These are phyloP conservation scores for Hesperia comma DNA, from an alignment of 2,888 invertebrate species.

Conservation along the genomic window DNA sequence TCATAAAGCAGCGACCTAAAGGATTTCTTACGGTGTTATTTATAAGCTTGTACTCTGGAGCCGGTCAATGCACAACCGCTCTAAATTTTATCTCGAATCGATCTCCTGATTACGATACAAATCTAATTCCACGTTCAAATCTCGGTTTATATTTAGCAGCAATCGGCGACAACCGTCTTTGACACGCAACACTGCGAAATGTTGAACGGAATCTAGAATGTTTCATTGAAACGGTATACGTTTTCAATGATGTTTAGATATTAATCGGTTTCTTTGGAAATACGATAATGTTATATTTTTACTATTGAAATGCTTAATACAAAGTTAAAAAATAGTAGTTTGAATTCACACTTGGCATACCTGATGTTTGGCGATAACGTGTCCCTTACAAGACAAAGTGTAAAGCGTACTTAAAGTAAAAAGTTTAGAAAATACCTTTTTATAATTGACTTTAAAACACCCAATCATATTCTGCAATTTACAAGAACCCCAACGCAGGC, in stretches of 20 bases:
- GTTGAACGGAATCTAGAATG: conserved; percentile 13
- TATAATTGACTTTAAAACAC: too few species aligned
- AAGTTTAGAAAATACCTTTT: too few species aligned
- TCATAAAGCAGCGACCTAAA: not conserved
- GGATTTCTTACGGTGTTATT: conserved; percentile 3
- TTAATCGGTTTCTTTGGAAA: not conserved
- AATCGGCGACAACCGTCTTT: conserved; percentile 24
- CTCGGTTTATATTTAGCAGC: conserved; percentile 27
- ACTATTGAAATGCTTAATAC: not conserved
- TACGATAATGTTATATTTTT: not conserved
- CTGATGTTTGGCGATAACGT: too few species aligned
- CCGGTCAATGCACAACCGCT: conserved; percentile 18
- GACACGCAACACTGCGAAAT: conserved; percentile 20
- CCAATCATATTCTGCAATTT: too few species aligned
- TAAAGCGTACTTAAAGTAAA: too few species aligned
- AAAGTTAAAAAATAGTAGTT: too few species aligned
- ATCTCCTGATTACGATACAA: conserved; percentile 34
- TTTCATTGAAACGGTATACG: conserved; percentile 8
- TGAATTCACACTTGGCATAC: too few species aligned
- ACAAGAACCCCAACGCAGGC: too few species aligned
- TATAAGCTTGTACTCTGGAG: conserved; percentile 2
- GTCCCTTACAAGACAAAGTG: too few species aligned
- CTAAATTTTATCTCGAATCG: conserved; percentile 32
- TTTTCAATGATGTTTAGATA: not conserved
- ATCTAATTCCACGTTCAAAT: conserved; percentile 30